Percentiles rank a stretch among this genome's conserved stretches.
Evolutionary conservation across 1,140 invertebrate species (phyloP).

Genomic region (Epicauta chinensis): DNA sequence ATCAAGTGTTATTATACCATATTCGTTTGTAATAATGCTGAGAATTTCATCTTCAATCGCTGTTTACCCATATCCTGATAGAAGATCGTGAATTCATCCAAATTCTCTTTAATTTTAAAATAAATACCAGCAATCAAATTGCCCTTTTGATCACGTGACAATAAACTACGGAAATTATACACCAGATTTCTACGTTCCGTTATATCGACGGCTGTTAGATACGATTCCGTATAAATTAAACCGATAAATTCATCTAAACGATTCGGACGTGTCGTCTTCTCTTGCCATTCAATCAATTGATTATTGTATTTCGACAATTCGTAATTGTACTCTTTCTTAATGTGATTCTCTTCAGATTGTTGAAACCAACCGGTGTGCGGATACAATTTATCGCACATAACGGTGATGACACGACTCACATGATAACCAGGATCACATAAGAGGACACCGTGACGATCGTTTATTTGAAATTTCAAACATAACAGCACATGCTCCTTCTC

Average conservation of each 20-base stretch:
- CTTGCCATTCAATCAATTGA: constrained; percentile 77
- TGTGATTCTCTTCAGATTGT: constrained; percentile 64
- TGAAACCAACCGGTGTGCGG: constrained; percentile 80
- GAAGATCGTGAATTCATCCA: constrained; percentile 70
- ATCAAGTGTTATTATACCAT: no score
- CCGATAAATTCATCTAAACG: constrained; percentile 51
- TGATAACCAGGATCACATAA: constrained; percentile 88
- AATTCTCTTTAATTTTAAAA: constrained; percentile 60
- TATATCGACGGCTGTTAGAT: constrained; percentile 73
- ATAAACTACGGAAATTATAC: constrained; percentile 78
- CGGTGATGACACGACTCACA: constrained; percentile 73
- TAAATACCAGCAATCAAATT: constrained; percentile 76
- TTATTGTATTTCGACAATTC: constrained; percentile 55
- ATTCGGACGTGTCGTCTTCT: constrained; percentile 58
- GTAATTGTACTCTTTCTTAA: constrained; percentile 78
- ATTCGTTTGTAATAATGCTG: constrained; percentile 53
- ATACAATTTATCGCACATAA: constrained; percentile 77
- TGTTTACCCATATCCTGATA: constrained; percentile 62
- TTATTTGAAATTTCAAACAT: constrained; percentile 66
- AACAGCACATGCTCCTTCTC: constrained; percentile 89
- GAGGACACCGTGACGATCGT: constrained; percentile 64
- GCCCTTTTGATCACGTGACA: constrained; percentile 74
- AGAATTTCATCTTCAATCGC: constrained; percentile 64
- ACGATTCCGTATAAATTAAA: constrained; percentile 73
- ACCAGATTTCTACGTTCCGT: constrained; percentile 84